These are phyloP conservation scores for Corvus moneduloides DNA, from an alignment of 2,113 vertebrate genomes.

Conservation along the genomic window DNA sequence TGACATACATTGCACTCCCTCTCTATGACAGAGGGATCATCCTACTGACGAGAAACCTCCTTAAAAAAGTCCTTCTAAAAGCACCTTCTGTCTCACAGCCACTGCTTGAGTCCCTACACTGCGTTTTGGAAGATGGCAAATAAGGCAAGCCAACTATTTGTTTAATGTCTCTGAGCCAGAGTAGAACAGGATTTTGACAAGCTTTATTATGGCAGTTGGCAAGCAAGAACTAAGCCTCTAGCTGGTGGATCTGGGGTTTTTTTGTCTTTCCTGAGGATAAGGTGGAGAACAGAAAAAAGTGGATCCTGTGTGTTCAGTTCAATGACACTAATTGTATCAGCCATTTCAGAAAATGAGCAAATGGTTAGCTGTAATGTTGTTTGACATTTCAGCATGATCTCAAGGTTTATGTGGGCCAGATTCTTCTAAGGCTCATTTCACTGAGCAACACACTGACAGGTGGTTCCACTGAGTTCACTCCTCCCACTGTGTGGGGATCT, in stretches of 20 bases:
- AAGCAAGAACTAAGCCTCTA: neutral
- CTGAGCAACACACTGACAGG: neutral
- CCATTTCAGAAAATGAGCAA: neutral
- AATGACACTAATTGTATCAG: neutral
- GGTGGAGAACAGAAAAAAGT: neutral
- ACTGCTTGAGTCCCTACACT: neutral
- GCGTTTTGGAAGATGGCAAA: neutral
- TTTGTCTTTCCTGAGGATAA: neutral
- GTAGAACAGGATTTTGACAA: neutral
- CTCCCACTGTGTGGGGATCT: neutral
- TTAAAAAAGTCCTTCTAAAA: neutral
- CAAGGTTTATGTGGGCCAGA: neutral
- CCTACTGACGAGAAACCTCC: neutral
- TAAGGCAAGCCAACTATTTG: neutral
- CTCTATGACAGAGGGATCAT: neutral
- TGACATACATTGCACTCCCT: neutral
- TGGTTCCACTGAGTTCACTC: neutral
- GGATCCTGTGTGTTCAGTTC: neutral
- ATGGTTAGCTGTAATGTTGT: neutral
- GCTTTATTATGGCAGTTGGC: neutral
- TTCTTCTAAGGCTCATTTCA: neutral
- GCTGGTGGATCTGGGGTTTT: neutral
- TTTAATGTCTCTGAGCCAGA: constrained; percentile 10
- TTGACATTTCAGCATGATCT: neutral
- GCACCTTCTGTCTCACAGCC: neutral